Evolutionary conservation across 2,113 vertebrate species (phyloP).

Genomic region (Morone chrysops): DNA sequence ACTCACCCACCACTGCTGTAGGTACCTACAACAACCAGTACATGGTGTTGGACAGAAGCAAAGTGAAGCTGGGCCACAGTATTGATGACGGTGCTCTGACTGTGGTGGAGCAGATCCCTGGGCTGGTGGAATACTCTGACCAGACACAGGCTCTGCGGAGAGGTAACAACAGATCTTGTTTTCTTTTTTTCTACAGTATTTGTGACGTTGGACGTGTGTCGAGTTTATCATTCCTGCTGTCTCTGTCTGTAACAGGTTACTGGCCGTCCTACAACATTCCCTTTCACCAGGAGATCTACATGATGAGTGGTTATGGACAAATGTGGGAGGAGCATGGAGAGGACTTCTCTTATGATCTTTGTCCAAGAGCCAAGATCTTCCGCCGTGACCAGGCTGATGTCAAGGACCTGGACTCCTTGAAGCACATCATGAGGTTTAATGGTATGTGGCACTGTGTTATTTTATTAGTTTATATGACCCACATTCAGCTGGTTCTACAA

Average conservation of each 20-base stretch:
- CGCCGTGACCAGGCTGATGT: constrained; percentile 91
- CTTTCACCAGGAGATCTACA: constrained; percentile 90
- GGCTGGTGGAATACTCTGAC: constrained; percentile 90
- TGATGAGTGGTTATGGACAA: constrained; percentile 88
- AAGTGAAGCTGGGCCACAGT: constrained; percentile 83
- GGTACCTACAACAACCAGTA: constrained; percentile 97
- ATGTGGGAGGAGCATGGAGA: constrained; percentile 86
- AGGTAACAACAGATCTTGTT: constrained; percentile 78
- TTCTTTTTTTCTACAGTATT: not conserved
- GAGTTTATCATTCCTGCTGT: not conserved
- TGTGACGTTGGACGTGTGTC: not conserved
- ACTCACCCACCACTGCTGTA: constrained; percentile 49
- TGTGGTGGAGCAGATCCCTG: constrained; percentile 93
- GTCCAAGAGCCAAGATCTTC: constrained; percentile 95
- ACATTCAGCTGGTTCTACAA: not conserved
- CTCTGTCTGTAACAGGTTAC: constrained; percentile 83
- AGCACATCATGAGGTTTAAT: constrained; percentile 94
- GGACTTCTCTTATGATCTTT: constrained; percentile 93
- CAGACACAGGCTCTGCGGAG: constrained; percentile 89
- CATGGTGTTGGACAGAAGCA: constrained; percentile 93
- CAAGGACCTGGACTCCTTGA: constrained; percentile 87
- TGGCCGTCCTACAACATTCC: constrained; percentile 98
- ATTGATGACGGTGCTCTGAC: constrained; percentile 87
- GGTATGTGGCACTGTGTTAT: constrained; percentile 80
- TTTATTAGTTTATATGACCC: not conserved